phyloP scores from a whole-genome alignment of 1,140 invertebrate species.

The Sinonovacula constricta region DNA sequence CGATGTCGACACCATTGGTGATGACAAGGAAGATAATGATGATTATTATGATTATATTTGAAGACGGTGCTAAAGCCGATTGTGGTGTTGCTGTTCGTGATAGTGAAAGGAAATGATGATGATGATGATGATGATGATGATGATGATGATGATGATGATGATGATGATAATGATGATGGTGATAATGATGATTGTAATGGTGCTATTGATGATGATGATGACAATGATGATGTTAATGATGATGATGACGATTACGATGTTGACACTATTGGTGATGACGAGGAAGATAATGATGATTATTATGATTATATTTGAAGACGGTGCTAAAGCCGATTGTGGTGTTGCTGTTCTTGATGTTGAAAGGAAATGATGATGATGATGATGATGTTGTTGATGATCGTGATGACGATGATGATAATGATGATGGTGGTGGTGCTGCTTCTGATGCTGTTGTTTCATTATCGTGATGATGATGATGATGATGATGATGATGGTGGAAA shows the following conservation, averaged over 20 bases:
- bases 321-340: slow-evolving; percentile 32
- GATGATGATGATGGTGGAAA: slow-evolving; percentile 11
- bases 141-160: slow-evolving; percentile 13
- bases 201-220: background rate
- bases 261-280: slow-evolving; percentile 23
- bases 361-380: too few species aligned
- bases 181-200: too few species aligned
- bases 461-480: background rate
- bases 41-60: slow-evolving; percentile 15
- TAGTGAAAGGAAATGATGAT: slow-evolving; percentile 9
- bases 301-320: slow-evolving; percentile 39
- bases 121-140: slow-evolving; percentile 23
- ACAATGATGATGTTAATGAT: too few species aligned
- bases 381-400: background rate
- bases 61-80: background rate
- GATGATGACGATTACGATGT: too few species aligned
- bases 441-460: background rate
- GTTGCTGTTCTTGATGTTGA: too few species aligned
- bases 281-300: slow-evolving; percentile 39
- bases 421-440: too few species aligned
- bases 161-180: slow-evolving; percentile 9
- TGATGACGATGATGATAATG: too few species aligned
- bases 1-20: too few species aligned
- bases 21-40: slow-evolving; percentile 1
- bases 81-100: background rate